phyloP scores from a whole-genome alignment of 2,888 invertebrate species.

The Polylopha cassiicola region DNA sequence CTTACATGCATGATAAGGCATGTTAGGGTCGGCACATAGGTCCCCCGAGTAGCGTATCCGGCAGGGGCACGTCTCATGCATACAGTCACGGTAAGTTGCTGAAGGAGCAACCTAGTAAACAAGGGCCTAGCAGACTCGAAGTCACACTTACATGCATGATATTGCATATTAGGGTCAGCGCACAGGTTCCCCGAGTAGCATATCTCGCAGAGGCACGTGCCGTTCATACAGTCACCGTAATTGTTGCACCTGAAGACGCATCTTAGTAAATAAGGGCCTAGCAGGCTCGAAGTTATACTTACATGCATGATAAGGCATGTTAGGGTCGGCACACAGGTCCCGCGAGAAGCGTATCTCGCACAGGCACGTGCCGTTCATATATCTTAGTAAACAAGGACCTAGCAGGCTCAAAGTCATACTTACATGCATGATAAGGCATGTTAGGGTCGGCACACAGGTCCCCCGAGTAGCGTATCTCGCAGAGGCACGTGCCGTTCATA shows the following conservation, averaged over 20 bases:
- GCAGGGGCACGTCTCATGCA: constrained; percentile 93
- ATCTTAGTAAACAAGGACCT: too few relatives aligned
- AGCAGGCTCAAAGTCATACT: constrained; percentile 63
- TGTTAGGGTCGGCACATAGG: constrained; percentile 85
- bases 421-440: constrained; percentile 81
- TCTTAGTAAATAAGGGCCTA: too few relatives aligned
- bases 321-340: constrained; percentile 84
- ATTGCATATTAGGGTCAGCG: constrained; percentile 88
- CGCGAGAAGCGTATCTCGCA: too few relatives aligned
- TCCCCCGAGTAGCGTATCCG: constrained; percentile 92
- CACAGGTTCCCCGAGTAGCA: too few relatives aligned
- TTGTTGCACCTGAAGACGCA: too few relatives aligned
- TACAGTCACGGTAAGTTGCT: constrained; percentile 93
- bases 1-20: constrained; percentile 80
- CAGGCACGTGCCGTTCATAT: too few relatives aligned
- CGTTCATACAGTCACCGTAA: constrained; percentile 89
- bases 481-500: constrained; percentile 92
- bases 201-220: constrained; percentile 89
- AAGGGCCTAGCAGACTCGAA: too few relatives aligned
- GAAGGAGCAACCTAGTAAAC: constrained; percentile 82
- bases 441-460: constrained; percentile 87
- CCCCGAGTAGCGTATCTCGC: constrained; percentile 92
- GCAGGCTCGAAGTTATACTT: constrained; percentile 23
- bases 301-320: constrained; percentile 82
- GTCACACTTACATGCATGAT: constrained; percentile 75